These are phyloP conservation scores for Crocidura indochinensis DNA, from an alignment of 2,797 vertebrate species.

Conservation along the genomic window DNA sequence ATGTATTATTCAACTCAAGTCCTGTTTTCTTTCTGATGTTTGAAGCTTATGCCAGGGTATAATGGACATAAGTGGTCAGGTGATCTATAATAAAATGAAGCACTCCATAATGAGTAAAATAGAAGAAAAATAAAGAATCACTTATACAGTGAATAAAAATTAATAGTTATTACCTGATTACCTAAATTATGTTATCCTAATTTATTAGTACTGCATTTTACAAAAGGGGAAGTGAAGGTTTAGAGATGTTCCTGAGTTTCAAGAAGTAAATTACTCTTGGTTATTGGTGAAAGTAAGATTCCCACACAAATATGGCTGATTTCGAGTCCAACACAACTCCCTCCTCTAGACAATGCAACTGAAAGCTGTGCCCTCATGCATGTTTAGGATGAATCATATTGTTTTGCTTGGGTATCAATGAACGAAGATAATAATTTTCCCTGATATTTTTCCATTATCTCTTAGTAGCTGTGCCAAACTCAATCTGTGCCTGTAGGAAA, in stretches of 20 bases:
- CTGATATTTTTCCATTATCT: conserved; percentile 11
- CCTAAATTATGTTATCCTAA: conserved; percentile 2
- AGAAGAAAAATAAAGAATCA: conserved; percentile 28
- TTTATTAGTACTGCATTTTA: neutral
- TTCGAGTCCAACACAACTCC: neutral
- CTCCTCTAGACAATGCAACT: neutral
- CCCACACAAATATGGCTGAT: neutral
- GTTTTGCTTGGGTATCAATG: neutral
- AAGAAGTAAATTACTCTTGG: neutral
- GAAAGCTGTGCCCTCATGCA: neutral
- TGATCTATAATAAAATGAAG: neutral
- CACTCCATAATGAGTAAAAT: conserved; percentile 4
- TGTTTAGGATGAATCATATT: neutral
- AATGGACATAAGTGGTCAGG: neutral
- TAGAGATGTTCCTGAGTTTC: neutral
- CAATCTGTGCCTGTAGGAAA: neutral
- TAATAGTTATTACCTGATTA: conserved; percentile 2
- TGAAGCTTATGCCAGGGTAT: neutral
- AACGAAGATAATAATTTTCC: neutral
- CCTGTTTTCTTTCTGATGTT: neutral
- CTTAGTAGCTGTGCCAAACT: conserved; percentile 20
- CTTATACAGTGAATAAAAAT: conserved; percentile 37
- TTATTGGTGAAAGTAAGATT: neutral
- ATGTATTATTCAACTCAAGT: neutral
- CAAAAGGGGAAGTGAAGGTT: conserved; percentile 21